These are phyloP conservation scores for Meteorus sp. DNA, from an alignment of 1,140 invertebrate genomes.

Conservation along the genomic window DNA sequence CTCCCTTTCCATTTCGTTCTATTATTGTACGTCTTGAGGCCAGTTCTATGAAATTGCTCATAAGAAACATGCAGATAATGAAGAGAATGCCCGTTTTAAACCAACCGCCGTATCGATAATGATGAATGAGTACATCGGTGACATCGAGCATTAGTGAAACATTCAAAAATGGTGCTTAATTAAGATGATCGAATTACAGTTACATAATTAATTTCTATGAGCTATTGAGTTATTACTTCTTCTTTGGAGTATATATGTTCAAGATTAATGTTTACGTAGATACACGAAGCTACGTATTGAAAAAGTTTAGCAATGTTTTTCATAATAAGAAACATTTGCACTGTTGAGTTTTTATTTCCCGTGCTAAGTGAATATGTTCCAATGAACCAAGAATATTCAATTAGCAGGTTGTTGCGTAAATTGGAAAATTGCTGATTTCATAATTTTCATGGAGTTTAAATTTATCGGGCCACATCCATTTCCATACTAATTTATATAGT, in stretches of 20 bases:
- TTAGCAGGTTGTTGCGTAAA: no score
- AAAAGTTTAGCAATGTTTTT: no score
- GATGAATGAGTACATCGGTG: constrained; percentile 25
- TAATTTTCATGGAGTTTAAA: constrained; percentile 8
- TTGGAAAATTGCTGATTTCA: neutral
- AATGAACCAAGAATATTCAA: no score
- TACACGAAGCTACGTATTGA: no score
- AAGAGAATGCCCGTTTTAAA: constrained; percentile 1
- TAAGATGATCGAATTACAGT: neutral
- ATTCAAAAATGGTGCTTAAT: constrained; percentile 22
- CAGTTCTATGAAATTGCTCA: constrained; percentile 21
- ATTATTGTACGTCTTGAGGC: constrained; percentile 7
- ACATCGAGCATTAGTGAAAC: constrained; percentile 13
- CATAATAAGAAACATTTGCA: no score
- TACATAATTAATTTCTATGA: neutral
- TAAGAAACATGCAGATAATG: constrained; percentile 5
- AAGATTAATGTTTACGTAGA: neutral
- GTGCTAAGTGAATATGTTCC: no score
- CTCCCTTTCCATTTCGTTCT: neutral
- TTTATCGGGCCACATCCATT: neutral
- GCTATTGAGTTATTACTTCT: neutral
- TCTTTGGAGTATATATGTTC: neutral
- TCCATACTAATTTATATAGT: constrained; percentile 56
- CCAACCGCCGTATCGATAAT: no score
- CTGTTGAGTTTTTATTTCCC: no score